phyloP scores from a whole-genome alignment of 2,113 vertebrate species.

The Salminus brasiliensis region DNA sequence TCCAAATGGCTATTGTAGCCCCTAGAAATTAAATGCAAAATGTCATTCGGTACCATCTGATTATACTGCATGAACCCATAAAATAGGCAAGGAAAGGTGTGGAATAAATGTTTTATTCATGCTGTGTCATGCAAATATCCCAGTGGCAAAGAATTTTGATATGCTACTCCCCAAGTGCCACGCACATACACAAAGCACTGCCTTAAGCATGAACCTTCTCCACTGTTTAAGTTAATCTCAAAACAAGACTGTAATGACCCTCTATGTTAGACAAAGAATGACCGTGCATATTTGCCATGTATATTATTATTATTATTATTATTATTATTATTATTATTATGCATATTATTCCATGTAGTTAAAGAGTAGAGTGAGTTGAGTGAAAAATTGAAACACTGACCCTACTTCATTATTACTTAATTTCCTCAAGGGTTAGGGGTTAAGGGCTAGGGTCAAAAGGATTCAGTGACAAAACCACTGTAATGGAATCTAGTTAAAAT shows the following conservation, averaged over 20 bases:
- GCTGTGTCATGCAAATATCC: not conserved
- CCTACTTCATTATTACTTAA: no score
- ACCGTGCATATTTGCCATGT: not conserved
- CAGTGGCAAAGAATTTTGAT: not conserved
- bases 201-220: not conserved
- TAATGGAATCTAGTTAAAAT: not conserved
- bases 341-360: no score
- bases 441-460: no score
- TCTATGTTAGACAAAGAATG: not conserved
- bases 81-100: not conserved
- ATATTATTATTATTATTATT: no score
- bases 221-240: no score
- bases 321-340: no score
- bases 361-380: no score
- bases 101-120: not conserved
- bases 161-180: not conserved
- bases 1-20: not conserved
- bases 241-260: no score
- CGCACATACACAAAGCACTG: not conserved
- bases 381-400: not conserved
- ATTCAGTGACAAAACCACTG: not conserved
- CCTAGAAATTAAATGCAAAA: not conserved
- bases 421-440: no score
- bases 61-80: not conserved
- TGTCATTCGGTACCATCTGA: not conserved